phyloP scores from a whole-genome alignment of 2,797 vertebrate genomes.

The Manis crassicaudata region DNA sequence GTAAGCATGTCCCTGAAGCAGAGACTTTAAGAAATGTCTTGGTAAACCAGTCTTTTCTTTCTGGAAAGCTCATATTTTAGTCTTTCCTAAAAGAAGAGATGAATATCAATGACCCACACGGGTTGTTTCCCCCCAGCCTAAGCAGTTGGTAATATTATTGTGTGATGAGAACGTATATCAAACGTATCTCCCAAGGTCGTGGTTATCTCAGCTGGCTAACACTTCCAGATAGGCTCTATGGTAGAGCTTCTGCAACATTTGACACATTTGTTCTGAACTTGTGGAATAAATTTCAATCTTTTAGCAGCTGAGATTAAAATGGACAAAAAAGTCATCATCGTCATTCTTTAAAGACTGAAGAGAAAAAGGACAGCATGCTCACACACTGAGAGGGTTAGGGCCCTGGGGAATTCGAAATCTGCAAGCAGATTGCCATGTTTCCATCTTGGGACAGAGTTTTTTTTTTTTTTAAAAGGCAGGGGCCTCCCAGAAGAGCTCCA shows the following conservation, averaged over 20 bases:
- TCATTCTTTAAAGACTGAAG: conserved; percentile 55
- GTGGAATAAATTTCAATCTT: conserved; percentile 65
- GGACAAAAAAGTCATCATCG: conserved; percentile 63
- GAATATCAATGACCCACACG: background rate
- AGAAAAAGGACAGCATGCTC: conserved; percentile 64
- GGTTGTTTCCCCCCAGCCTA: background rate
- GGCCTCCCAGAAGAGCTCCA: background rate
- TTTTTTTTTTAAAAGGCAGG: background rate
- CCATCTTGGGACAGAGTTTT: background rate
- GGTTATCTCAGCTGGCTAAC: background rate
- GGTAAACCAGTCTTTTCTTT: background rate
- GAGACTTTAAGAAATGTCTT: background rate
- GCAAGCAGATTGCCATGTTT: conserved; percentile 33
- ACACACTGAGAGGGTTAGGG: background rate
- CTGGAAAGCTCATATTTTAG: background rate
- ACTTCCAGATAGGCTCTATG: background rate
- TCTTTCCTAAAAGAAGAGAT: background rate
- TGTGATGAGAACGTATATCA: background rate
- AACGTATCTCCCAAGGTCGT: background rate
- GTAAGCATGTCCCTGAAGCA: background rate
- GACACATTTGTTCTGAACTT: conserved; percentile 71
- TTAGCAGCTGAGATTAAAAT: conserved; percentile 74
- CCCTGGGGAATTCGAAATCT: conserved; percentile 35
- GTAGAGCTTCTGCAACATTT: conserved; percentile 57
- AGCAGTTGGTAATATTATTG: background rate